A percentile compares a stretch with the other conserved stretches of the same genome.
Conservation (phyloP, 2,113 vertebrate genomes). For the Sitta europaea region DNA sequence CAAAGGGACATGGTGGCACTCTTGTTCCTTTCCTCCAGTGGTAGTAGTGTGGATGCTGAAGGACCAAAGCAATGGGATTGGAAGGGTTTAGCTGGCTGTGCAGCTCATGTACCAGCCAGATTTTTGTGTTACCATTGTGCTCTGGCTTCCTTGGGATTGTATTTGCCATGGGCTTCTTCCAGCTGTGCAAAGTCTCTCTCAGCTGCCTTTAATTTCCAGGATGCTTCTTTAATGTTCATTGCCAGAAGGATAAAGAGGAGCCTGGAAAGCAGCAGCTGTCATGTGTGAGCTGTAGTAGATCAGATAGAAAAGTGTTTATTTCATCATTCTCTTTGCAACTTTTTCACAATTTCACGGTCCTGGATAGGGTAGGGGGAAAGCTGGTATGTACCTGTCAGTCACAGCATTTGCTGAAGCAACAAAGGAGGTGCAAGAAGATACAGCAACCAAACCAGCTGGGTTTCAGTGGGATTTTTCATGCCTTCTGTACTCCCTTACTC, state of each 20-base stretch:
- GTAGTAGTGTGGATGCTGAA: not conserved
- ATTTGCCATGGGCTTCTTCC: not conserved
- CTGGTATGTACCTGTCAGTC: not conserved
- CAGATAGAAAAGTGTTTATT: not conserved
- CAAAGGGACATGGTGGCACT: not conserved
- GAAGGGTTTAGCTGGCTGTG: not conserved
- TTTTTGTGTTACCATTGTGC: not conserved
- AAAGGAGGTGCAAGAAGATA: not conserved
- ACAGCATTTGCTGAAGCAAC: not conserved
- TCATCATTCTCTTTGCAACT: not conserved
- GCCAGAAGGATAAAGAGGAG: not conserved
- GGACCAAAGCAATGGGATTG: not conserved
- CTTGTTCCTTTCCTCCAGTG: not conserved
- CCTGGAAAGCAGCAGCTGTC: constrained; percentile 21
- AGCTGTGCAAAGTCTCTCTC: not conserved
- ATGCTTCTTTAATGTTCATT: not conserved
- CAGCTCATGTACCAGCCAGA: not conserved
- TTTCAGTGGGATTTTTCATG: not conserved
- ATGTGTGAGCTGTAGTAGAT: not conserved
- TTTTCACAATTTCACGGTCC: not conserved
- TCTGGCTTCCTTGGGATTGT: not conserved
- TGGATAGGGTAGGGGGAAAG: not conserved
- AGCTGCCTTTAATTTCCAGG: constrained; percentile 15
- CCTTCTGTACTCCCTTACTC: not conserved
- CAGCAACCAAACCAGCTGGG: not conserved